Evolutionary conservation across 1,140 invertebrate genomes (phyloP), one percentile per base, ranked within the genome.

Genomic region (Cataglyphis hispanica): DNA sequence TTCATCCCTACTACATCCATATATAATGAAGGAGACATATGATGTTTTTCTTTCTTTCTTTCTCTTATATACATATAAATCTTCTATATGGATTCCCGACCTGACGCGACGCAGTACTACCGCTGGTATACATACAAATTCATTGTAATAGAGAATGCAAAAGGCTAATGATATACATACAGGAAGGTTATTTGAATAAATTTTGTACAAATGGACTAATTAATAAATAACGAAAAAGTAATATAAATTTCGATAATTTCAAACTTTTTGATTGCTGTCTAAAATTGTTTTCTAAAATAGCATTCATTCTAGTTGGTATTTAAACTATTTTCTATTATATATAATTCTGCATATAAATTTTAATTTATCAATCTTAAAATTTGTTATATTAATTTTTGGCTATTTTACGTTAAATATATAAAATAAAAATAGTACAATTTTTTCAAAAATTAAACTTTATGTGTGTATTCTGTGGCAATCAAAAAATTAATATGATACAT

Each of bases 1-100:
- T 81, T 87, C 85, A 84, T 90, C 91, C 91, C 91, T 90, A 89
- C 91, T 87, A 85, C 53, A 27, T 22, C 43, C 7, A 13, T 50
- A 53, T 25, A 2, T 66, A 53, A 66, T 11, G 43, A 13, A 67
- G 61, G 13, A 69, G 19, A 25, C 4, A 37, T 13, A 64, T 40
- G 37, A 53, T 64, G 58, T 58, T 72, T 72, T 40, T 40, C 58
- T n/a, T 34, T 10, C 19, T 37, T 13, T 70, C 70, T 80, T 61
- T 77, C 58, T 56, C 11, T 58, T 58, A 13, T 25, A 13, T 34
- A 40, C 4, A 85, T 43, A 50, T 16, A 50, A 19, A 50, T 50
- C 46, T 50, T 50, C 46, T 19, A 50, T 50, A 5, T 19, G 16
- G 46, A 19, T 50, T 50, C 16, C 4, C 16, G 43, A 16, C 43